phyloP scores from a whole-genome alignment of 2,113 vertebrate species.

The Melanocharis versteri region DNA sequence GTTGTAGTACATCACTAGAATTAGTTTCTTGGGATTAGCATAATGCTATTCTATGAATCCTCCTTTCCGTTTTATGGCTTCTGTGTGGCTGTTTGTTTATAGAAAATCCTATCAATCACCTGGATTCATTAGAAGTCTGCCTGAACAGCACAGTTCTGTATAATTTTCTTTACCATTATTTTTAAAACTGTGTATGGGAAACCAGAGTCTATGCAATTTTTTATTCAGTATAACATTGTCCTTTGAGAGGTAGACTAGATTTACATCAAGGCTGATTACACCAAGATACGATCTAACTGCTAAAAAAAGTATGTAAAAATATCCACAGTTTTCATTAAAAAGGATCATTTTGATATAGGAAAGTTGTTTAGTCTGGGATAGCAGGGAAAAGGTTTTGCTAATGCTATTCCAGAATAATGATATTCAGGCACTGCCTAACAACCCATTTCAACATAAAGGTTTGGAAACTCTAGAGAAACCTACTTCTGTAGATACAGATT shows the following conservation, averaged over 20 bases:
- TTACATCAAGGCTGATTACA: conserved; percentile 69
- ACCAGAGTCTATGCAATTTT: conserved; percentile 56
- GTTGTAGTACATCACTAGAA: conserved; percentile 72
- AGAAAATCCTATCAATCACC: conserved; percentile 73
- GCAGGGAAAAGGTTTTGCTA: conserved; percentile 54
- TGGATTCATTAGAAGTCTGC: conserved; percentile 74
- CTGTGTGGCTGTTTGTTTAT: conserved; percentile 72
- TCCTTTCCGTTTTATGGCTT: conserved; percentile 70
- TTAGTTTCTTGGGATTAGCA: conserved; percentile 77
- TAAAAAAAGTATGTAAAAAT: conserved; percentile 60
- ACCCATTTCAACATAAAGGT: conserved; percentile 37
- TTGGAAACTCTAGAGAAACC: conserved; percentile 16
- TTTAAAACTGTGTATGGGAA: conserved; percentile 64
- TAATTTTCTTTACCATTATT: conserved; percentile 69
- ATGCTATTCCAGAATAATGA: conserved; percentile 58
- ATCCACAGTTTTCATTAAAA: conserved; percentile 66
- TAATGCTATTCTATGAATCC: conserved; percentile 71
- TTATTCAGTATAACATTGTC: conserved; percentile 64
- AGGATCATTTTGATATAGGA: conserved; percentile 63
- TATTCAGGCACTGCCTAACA: conserved; percentile 40
- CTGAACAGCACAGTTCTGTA: conserved; percentile 69
- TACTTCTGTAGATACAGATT: not conserved
- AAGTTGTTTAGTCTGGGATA: conserved; percentile 65
- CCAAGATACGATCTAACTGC: conserved; percentile 64
- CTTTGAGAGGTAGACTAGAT: conserved; percentile 69